Percentiles rank a stretch among this genome's conserved stretches.
These are phyloP conservation scores for Campaea margaritaria DNA, from an alignment of 2,888 invertebrate genomes.

Conservation along the genomic window DNA sequence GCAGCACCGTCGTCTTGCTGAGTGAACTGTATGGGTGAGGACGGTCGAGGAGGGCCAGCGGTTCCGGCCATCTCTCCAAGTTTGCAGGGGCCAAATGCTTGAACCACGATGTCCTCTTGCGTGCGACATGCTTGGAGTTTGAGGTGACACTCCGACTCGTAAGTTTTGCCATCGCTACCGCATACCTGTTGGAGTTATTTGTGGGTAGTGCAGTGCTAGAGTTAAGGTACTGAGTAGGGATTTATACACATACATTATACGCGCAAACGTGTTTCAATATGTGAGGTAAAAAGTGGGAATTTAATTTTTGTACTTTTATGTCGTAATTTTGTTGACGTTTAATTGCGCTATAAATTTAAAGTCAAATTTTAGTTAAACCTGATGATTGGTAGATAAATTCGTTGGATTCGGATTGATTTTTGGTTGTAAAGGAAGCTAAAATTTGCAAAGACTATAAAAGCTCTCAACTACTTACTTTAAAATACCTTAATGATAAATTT, in stretches of 20 bases:
- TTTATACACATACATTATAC: too few species aligned
- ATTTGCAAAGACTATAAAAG: too few species aligned
- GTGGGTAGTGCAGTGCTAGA: background rate
- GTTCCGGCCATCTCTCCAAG: conserved; percentile 89
- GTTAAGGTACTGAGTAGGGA: conserved; percentile 2
- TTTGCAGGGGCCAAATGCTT: conserved; percentile 91
- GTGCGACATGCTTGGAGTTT: conserved; percentile 92
- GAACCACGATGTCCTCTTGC: conserved; percentile 91
- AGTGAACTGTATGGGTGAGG: conserved; percentile 91
- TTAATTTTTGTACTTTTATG: background rate
- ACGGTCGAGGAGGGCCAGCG: conserved; percentile 90
- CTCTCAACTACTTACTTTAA: too few species aligned
- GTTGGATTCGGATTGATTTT: too few species aligned
- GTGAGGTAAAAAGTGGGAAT: background rate
- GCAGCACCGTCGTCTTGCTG: conserved; percentile 91
- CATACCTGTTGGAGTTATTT: conserved; percentile 82
- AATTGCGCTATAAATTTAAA: too few species aligned
- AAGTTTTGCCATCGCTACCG: conserved; percentile 92
- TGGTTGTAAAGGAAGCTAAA: too few species aligned
- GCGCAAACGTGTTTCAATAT: too few species aligned
- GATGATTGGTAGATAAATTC: too few species aligned
- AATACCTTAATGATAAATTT: too few species aligned
- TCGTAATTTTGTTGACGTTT: too few species aligned
- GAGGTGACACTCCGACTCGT: conserved; percentile 93
- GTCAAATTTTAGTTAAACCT: too few species aligned